Evolutionary conservation across 2,888 invertebrate genomes (phyloP).

Genomic region (Hyposoter dolosus): DNA sequence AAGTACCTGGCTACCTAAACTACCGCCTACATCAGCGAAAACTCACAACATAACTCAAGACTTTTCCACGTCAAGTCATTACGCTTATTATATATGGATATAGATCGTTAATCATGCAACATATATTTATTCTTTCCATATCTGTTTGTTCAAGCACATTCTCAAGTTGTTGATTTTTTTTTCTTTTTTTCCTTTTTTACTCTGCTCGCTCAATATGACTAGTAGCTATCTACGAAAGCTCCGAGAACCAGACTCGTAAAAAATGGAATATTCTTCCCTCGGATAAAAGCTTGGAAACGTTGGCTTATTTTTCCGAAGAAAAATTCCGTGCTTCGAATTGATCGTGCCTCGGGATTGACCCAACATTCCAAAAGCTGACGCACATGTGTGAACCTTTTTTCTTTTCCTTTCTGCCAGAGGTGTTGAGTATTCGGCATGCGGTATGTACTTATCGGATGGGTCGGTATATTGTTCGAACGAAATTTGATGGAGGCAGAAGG

Average conservation of each 20-base stretch:
- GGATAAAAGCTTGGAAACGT: background rate
- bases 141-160: constrained; percentile 18
- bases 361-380: background rate
- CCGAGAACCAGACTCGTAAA: background rate
- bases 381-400: constrained; percentile 1
- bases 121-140: background rate
- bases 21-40: constrained; percentile 56
- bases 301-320: background rate
- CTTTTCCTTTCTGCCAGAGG: background rate
- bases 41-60: constrained; percentile 63
- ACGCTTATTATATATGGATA: constrained; percentile 35
- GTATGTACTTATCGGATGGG: constrained; percentile 27
- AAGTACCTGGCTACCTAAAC: constrained; percentile 65
- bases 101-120: background rate
- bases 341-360: background rate
- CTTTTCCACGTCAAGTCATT: constrained; percentile 57
- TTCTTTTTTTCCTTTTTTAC: too few relatives aligned
- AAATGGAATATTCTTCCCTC: background rate
- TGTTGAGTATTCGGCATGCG: constrained; percentile 24
- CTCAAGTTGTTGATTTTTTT: constrained; percentile 11
- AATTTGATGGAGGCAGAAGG: constrained; percentile 14
- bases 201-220: constrained; percentile 3
- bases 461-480: constrained; percentile 12
- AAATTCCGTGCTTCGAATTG: constrained; percentile 5
- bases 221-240: background rate